Conservation (phyloP, 2,888 invertebrate species). For the Apotomis betuletana region DNA sequence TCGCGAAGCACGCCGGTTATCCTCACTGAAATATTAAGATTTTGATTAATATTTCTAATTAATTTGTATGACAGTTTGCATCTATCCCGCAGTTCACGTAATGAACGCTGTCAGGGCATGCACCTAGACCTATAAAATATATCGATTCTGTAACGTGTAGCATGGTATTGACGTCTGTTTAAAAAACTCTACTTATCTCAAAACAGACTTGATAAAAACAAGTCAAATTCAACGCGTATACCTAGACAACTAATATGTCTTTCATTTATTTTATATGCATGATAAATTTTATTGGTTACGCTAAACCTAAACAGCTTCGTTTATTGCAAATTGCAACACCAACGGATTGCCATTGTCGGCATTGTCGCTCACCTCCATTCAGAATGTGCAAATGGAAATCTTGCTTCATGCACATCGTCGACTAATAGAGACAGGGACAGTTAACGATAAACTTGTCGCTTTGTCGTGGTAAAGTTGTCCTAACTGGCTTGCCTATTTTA, state of each 20-base stretch:
- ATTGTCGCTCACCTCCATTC: conserved; percentile 61
- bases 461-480: no score
- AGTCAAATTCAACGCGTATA: no score
- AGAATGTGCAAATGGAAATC: conserved; percentile 86
- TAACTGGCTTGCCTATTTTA: no score
- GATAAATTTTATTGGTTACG: background rate
- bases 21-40: conserved; percentile 72
- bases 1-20: conserved; percentile 86
- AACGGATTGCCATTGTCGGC: conserved; percentile 4
- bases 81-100: no score
- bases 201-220: no score
- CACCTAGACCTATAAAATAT: no score
- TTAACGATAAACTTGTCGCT: conserved; percentile 85
- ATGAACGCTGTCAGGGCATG: no score
- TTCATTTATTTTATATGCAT: background rate
- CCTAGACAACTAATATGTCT: background rate
- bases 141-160: no score
- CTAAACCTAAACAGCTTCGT: background rate
- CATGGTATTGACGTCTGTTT: no score
- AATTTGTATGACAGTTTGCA: no score
- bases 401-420: conserved; percentile 93
- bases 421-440: conserved; percentile 86
- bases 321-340: conserved; percentile 15
- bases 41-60: background rate
- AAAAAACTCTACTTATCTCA: no score